Evolutionary conservation across 1,140 invertebrate genomes (phyloP), one percentile per base, ranked within the genome.

Genomic region (Hylyphantes graminicola): DNA sequence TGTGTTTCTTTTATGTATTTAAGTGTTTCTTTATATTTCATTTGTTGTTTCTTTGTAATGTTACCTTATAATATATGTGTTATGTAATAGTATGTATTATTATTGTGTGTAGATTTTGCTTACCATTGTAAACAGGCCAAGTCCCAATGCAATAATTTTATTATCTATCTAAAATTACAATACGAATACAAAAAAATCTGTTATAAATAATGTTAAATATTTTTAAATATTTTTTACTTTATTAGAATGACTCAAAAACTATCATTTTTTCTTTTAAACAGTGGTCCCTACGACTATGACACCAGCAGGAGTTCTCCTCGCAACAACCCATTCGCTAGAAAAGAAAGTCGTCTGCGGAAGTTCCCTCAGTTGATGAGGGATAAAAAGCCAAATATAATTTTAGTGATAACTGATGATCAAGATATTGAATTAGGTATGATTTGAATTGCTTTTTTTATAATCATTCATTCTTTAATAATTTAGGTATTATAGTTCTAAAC

Each of bases 321-420:
- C 9, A 50, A 54, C 48, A n/a, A 35, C 35, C 35, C 17, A 13
- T 77, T 35, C 50, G 13, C 13, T 5, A 70, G 75, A 17, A 85
- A 85, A 59, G 82, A 85, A 0, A 55, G 64, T 21, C 35, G 82
- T 53, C 7, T 51, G 13, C 59, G 74, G 54, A 85, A 85, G 57
- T 50, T 63, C 8, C 70, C 70, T 19, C 85, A 82, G 15, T 64
- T 65, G 2, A 48, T 73, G 0, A 68, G 74, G n/a, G 75, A 85
- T 65, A 87, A 85, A 48, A 79, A 85, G 59, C 96, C 97, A 0
- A 98, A 99, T 88, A 98, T 99, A 85, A 94, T 99, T 50, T 91
- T 99, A 50, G 96, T 99, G 77, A 90, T 99, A 72, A 98, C 97
- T 6, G 97, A 99, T 89, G 97, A 99, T 89, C 97, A 98, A 90